Conservation (phyloP, 2,113 vertebrate genomes). For the Anguilla rostrata region DNA sequence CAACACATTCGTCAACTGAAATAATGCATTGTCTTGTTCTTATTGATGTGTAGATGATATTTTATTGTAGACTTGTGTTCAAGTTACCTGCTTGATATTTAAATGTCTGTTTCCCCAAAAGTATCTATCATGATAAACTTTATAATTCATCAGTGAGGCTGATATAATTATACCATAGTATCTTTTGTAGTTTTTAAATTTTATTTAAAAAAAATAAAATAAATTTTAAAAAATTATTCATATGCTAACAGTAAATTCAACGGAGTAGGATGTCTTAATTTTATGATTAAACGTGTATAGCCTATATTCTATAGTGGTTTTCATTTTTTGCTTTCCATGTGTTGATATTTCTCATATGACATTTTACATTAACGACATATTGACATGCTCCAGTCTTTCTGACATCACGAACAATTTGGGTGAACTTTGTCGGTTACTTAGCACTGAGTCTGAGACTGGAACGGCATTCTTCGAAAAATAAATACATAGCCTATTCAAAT, state of each 20-base stretch:
- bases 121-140: neutral
- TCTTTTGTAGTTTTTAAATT: neutral
- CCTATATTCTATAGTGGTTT: too few species aligned
- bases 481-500: too few species aligned
- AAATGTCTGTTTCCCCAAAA: neutral
- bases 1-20: neutral
- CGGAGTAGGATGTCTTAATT: neutral
- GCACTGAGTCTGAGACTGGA: too few species aligned
- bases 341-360: too few species aligned
- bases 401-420: too few species aligned
- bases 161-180: neutral
- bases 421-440: too few species aligned
- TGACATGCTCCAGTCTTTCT: too few species aligned
- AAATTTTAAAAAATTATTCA: neutral
- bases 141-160: neutral
- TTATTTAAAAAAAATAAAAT: neutral
- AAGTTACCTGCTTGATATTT: neutral
- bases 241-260: neutral
- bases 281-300: neutral
- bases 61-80: neutral
- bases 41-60: neutral
- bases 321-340: too few species aligned
- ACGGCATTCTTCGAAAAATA: too few species aligned
- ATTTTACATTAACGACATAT: too few species aligned
- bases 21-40: neutral